Percentiles rank a stretch among this genome's conserved stretches.
Evolutionary conservation across 2,888 invertebrate genomes (phyloP).

Genomic region (Lycophotia porphyrea): DNA sequence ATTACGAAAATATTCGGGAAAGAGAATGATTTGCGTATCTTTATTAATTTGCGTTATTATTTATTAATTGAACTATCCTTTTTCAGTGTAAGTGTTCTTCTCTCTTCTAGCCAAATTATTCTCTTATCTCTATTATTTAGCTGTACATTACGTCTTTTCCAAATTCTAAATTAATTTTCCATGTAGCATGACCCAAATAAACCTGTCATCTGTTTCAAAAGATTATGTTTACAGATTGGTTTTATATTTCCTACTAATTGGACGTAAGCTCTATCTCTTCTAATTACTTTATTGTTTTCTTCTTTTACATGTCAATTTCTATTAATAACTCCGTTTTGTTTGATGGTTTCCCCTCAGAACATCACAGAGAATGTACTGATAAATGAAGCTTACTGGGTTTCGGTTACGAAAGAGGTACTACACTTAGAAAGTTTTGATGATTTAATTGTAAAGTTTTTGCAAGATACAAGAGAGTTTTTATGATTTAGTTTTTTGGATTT

Average conservation of each 20-base stretch:
- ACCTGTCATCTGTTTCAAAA: conserved; percentile 75
- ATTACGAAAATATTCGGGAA: conserved; percentile 56
- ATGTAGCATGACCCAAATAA: conserved; percentile 81
- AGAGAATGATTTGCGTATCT: conserved; percentile 57
- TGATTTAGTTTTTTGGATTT: conserved; percentile 90
- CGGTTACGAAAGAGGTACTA: conserved; percentile 97
- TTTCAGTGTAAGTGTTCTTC: conserved; percentile 43
- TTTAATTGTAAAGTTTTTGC: conserved; percentile 90
- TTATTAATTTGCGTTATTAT: conserved; percentile 48
- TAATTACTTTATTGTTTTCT: conserved; percentile 74
- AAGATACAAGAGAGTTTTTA: conserved; percentile 89
- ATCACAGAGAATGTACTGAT: conserved; percentile 98
- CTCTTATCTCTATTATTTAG: conserved; percentile 66
- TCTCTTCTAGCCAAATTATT: conserved; percentile 69
- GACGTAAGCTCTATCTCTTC: conserved; percentile 84
- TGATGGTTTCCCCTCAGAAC: conserved; percentile 95
- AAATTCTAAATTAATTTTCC: conserved; percentile 81
- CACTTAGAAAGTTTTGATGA: conserved; percentile 91
- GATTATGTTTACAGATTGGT: conserved; percentile 86
- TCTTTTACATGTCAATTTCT: conserved; percentile 78
- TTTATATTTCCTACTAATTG: conserved; percentile 83
- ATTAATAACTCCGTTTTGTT: conserved; percentile 89
- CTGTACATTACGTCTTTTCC: conserved; percentile 72
- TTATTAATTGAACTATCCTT: conserved; percentile 39
- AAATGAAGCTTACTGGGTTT: conserved; percentile 98